Conservation (phyloP, 2,113 vertebrate species). For the Morphnarchus princeps region DNA sequence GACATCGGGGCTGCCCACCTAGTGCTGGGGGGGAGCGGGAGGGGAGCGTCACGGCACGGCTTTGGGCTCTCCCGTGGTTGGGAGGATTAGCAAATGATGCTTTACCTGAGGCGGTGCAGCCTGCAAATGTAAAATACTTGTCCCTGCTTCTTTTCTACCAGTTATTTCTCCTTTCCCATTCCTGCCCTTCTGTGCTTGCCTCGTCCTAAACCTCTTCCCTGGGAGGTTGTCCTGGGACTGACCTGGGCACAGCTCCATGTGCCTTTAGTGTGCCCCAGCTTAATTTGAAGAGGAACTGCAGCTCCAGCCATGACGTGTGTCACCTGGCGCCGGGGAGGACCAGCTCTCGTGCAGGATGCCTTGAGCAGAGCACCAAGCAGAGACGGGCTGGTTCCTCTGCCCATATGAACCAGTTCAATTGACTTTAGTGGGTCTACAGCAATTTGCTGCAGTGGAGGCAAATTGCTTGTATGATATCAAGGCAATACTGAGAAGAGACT, state of each 20-base stretch:
- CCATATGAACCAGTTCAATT: background rate
- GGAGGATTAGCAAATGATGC: rapidly evolving
- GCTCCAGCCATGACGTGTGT: background rate
- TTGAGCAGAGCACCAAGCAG: background rate
- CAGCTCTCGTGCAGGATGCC: background rate
- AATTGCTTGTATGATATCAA: background rate
- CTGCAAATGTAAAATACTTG: background rate
- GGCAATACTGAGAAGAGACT: background rate
- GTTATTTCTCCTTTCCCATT: background rate
- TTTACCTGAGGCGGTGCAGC: background rate
- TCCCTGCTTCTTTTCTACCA: background rate
- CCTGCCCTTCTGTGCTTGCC: background rate
- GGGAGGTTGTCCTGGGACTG: background rate
- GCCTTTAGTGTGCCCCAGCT: background rate
- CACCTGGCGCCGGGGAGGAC: background rate
- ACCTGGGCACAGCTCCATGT: too few relatives aligned
- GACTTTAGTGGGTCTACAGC: background rate
- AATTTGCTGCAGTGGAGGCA: background rate
- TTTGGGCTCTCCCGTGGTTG: background rate
- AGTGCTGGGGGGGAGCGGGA: background rate
- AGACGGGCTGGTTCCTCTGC: background rate
- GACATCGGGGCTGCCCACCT: conserved; percentile 16
- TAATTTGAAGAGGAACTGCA: background rate
- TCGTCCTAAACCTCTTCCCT: background rate
- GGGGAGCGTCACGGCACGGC: rapidly evolving